A percentile compares a stretch with the other conserved stretches of the same genome.
Conservation (phyloP, 1,140 invertebrate species). For the Drosophila nikananu region DNA sequence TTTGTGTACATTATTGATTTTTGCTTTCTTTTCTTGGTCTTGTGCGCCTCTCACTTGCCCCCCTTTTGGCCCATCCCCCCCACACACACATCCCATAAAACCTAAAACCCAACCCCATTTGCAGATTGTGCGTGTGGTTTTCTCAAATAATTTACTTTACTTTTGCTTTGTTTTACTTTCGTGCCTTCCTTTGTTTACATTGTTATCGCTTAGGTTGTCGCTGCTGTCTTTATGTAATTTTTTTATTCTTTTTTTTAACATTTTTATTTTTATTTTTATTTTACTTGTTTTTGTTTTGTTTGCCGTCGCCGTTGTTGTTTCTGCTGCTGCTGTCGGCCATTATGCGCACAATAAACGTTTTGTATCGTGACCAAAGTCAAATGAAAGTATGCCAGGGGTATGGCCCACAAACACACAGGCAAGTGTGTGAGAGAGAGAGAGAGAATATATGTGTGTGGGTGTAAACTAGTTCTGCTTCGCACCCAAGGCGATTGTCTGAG, state of each 20-base stretch:
- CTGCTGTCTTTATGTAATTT: constrained; percentile 49
- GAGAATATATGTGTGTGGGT: constrained; percentile 9
- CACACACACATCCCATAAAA: not conserved
- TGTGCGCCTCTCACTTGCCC: constrained; percentile 55
- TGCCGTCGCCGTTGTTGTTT: constrained; percentile 28
- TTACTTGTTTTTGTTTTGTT: constrained; percentile 47
- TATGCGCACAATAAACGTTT: constrained; percentile 80
- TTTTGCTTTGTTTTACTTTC: constrained; percentile 71
- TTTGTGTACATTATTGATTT: constrained; percentile 79
- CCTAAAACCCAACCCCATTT: constrained; percentile 7
- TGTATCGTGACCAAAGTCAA: constrained; percentile 83
- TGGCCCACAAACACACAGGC: constrained; percentile 60
- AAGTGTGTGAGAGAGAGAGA: constrained; percentile 14
- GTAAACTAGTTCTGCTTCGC: constrained; percentile 37
- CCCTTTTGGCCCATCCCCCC: not conserved
- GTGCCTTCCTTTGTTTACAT: constrained; percentile 74
- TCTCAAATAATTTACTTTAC: constrained; percentile 76
- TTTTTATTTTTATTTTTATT: constrained; percentile 30
- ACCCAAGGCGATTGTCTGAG: constrained; percentile 49
- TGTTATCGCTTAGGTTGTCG: constrained; percentile 41
- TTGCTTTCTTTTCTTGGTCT: constrained; percentile 66
- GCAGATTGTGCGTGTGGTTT: constrained; percentile 71
- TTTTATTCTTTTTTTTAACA: constrained; percentile 13
- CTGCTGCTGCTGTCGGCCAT: constrained; percentile 51
- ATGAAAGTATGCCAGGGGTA: constrained; percentile 82